These are phyloP conservation scores for Eledone cirrhosa DNA, from an alignment of 2,888 invertebrate species.

Conservation along the genomic window DNA sequence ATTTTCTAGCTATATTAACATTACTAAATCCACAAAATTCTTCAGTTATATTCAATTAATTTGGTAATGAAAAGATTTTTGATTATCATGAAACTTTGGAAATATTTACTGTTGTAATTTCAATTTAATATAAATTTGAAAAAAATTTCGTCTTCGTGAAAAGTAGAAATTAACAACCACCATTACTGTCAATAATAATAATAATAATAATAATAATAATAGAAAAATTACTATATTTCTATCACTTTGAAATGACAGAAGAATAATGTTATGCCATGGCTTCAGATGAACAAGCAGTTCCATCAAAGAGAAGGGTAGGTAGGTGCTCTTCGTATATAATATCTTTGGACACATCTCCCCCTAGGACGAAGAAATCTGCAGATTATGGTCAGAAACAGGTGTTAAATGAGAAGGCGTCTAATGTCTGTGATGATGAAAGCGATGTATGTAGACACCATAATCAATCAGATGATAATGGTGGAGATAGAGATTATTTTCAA, in stretches of 20 bases:
- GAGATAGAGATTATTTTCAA: constrained; percentile 5
- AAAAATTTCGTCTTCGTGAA: too few relatives aligned
- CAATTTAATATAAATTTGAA: too few relatives aligned
- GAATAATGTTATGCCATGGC: constrained; percentile 17
- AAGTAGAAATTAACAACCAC: too few relatives aligned
- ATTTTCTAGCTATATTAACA: too few relatives aligned
- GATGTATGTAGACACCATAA: not conserved
- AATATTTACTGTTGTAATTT: too few relatives aligned
- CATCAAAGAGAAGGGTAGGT: constrained; percentile 33
- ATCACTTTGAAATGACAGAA: not conserved
- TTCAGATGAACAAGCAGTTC: constrained; percentile 27
- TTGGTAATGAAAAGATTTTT: too few relatives aligned
- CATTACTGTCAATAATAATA: too few relatives aligned
- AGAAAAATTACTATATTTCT: not conserved
- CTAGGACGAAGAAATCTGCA: constrained; percentile 53
- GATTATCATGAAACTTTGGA: too few relatives aligned
- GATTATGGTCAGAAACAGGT: constrained; percentile 56
- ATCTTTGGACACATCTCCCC: constrained; percentile 50
- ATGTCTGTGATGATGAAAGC: not conserved
- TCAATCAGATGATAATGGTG: not conserved
- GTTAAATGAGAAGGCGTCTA: constrained; percentile 32
- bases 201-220: too few relatives aligned
- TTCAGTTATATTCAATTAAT: too few relatives aligned
- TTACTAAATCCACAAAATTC: too few relatives aligned
- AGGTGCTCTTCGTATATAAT: constrained; percentile 39